Percentiles rank a stretch among this genome's conserved stretches.
Evolutionary conservation across 2,888 invertebrate genomes (phyloP).

Genomic region (Pediacus dermestoides): DNA sequence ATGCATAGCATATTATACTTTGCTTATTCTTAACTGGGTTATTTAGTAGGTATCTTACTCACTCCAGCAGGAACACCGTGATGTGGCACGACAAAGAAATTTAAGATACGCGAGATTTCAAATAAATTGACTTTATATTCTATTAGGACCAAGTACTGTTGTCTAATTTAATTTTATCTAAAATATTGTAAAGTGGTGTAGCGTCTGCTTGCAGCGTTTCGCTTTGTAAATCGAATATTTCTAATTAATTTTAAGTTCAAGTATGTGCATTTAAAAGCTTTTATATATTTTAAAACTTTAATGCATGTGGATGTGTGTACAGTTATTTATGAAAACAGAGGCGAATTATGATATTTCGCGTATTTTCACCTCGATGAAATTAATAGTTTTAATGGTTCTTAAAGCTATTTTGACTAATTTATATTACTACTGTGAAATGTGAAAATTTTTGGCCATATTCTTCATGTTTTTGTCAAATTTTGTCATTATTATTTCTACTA

Average conservation of each 20-base stretch:
- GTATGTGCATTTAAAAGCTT: slow-evolving; percentile 15
- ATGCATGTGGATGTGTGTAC: no score
- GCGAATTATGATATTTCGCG: no score
- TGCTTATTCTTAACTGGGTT: slow-evolving; percentile 32
- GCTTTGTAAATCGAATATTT: slow-evolving; percentile 14
- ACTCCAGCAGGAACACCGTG: not conserved
- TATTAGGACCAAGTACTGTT: slow-evolving; percentile 34
- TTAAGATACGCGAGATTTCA: slow-evolving; percentile 21
- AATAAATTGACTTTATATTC: slow-evolving; percentile 35
- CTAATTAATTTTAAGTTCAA: slow-evolving; percentile 13
- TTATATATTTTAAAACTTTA: no score
- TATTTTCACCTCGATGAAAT: no score
- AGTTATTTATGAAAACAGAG: no score
- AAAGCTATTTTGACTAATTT: no score
- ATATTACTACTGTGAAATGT: no score
- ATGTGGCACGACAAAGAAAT: slow-evolving; percentile 17
- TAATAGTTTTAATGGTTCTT: no score
- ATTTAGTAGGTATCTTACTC: slow-evolving; percentile 20
- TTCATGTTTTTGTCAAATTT: no score
- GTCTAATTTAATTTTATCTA: slow-evolving; percentile 33
- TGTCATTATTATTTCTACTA: no score
- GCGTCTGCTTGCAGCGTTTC: slow-evolving; percentile 3
- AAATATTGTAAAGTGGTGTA: slow-evolving; percentile 30
- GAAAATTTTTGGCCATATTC: no score
- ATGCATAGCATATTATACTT: slow-evolving; percentile 43